These are phyloP conservation scores for Tethea ocularis DNA, from an alignment of 2,888 invertebrate genomes.

Conservation along the genomic window DNA sequence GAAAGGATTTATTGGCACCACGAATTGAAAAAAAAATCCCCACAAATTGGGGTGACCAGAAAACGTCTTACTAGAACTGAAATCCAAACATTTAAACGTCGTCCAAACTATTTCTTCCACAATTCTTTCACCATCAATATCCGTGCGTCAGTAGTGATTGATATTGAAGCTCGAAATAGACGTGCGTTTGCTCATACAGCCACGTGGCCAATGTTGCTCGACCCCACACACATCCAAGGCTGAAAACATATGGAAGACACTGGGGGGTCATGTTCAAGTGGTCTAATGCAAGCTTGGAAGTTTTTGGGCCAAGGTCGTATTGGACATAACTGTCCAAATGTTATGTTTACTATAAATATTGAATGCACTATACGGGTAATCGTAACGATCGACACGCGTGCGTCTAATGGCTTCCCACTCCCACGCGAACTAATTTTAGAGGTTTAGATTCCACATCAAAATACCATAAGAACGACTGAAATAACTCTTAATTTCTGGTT, in stretches of 20 bases:
- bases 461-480: no score
- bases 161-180: constrained; percentile 39
- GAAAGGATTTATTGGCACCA: no score
- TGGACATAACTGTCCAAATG: constrained; percentile 3
- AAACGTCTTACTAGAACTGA: no score
- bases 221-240: constrained; percentile 22
- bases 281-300: constrained; percentile 18
- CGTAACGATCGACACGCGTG: background rate
- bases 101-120: background rate
- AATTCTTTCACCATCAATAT: background rate
- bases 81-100: background rate
- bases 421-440: no score
- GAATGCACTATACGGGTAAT: background rate
- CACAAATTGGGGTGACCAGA: no score
- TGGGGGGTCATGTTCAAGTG: constrained; percentile 28
- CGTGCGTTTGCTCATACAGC: constrained; percentile 27
- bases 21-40: no score
- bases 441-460: no score
- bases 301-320: constrained; percentile 36
- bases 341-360: background rate
- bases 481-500: no score
- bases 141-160: constrained; percentile 30
- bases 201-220: constrained; percentile 31
- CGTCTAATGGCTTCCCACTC: no score
- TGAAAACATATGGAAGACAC: constrained; percentile 16